Evolutionary conservation across 1,140 invertebrate genomes (phyloP), one percentile per base, ranked within the genome.

Genomic region (Drosophila carrolli): DNA sequence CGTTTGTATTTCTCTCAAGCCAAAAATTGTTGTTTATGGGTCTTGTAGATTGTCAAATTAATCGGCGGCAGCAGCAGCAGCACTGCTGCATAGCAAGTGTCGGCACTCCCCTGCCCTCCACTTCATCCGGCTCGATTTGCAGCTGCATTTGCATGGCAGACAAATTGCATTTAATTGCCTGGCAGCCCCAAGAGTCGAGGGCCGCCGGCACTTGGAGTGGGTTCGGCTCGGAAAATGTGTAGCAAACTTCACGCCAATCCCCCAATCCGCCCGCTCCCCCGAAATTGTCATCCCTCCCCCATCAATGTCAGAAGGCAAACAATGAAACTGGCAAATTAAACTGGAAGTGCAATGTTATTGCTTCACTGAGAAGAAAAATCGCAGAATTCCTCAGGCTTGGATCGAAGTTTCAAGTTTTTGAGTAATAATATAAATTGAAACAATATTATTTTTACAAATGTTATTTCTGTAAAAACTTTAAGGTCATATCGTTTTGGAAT

Each of bases 131-230:
- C 51, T 60, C 13, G 47, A 55, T 3, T 19, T 56, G 70, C 50
- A 55, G 47, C 43, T 59, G 58, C 35, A 80, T 76, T 71, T 74
- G 74, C 54, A 59, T 70, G 50, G 57, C 44, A 62, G 71, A 78
- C 82, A 82, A 88, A 88, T 82, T 82, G 83, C 83, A 76, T 55
- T 86, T 79, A 88, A 86, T 86, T 88, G 79, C 82, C 58, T 53
- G 71, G 83, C 66, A 88, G 62, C 53, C 79, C 56, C 66, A 59
- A 53, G 48, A 83, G 61, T 38, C 59, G 35, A 51, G 53, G 32
- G 58, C 41, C 46, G 35, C 27, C 38, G 71, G 59, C 60, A 53
- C 14, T 38, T 37, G 10, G 32, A 53, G 29, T 51, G 27, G 59
- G 27, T 14, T 38, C 13, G 29, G 63, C 11, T 67, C 9, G 59